Base-by-base conservation (phyloP, 2,113 vertebrate genomes). In the Brachyhypopomus occidentalis region DNA sequence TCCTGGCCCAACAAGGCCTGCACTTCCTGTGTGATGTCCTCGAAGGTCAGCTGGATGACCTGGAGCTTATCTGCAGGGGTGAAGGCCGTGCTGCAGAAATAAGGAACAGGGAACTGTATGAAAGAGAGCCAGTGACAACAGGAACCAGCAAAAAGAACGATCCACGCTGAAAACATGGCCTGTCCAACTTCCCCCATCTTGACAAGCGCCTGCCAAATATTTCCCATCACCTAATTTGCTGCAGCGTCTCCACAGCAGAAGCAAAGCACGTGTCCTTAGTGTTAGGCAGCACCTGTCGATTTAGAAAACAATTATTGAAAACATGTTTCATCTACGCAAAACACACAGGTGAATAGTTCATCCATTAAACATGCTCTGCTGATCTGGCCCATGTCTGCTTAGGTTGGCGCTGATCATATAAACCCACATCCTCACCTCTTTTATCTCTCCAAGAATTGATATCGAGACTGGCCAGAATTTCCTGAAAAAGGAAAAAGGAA, bases 1-100 rank as follows among this genome's bases (percentile, higher is more conserved):
- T 95, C 93, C 72, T 92, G 91, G 38, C 95, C 92, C 80, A 96
- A 91, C 36, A 93, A 90, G 0, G 94, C 93, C 81, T 96, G 94
- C 0, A 97, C 94, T 62, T 95, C 97, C 92, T 96, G 96, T 4
- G 94, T 99, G 86, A 99, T 92, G 87, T 99, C 96, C 89, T 98
- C 96, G 89, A 99, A 98, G 7, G 97, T 97, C 85, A 94, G 95
- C 86, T 98, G 95, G 86, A 99, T 97, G 84, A 99, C 96, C 75
- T 95, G 91, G 25, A 99, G 90, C 87, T 99, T 99, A 89, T 98
- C 97, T 79, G 96, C 91, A 2, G 98, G 97, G 2, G 96, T 98
- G 86, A 98, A 99, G 0, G 96, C 97, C 25, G 96, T 98, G 91
- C 98, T 99, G 85, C 19, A 73, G 9, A 59, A 69, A 56, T 59